Conservation (phyloP, 2,888 invertebrate genomes). For the Anthoptus insignis region DNA sequence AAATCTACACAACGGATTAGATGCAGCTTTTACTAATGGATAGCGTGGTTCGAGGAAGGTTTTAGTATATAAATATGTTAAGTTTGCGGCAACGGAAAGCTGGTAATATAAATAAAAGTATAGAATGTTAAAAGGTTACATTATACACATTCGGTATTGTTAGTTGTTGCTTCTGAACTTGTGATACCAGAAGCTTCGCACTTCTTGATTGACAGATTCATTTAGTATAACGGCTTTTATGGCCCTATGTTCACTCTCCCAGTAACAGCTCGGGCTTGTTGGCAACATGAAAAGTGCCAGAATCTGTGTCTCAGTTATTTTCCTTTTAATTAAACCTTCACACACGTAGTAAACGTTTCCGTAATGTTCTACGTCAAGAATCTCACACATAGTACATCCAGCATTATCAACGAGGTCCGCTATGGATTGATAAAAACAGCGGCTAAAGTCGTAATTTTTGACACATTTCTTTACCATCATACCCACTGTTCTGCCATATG, state of each 20-base stretch:
- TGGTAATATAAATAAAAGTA: too few relatives aligned
- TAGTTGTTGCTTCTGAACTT: too few relatives aligned
- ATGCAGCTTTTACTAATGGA: too few relatives aligned
- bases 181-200: background rate
- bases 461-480: background rate
- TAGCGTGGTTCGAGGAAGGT: too few relatives aligned
- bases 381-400: background rate
- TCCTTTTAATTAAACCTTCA: conserved; percentile 2
- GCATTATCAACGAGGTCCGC: background rate
- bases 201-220: background rate
- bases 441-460: background rate
- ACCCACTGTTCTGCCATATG: background rate
- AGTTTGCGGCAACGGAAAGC: too few relatives aligned
- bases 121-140: too few relatives aligned
- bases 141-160: too few relatives aligned
- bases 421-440: background rate
- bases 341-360: background rate
- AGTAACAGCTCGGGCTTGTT: background rate
- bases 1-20: too few relatives aligned
- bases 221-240: background rate
- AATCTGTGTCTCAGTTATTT: conserved; percentile 5
- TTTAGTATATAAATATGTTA: too few relatives aligned
- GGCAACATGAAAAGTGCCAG: conserved; percentile 9
- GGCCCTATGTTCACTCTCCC: background rate
- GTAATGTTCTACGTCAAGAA: background rate